These are phyloP conservation scores for Selenia dentaria DNA, from an alignment of 2,888 invertebrate genomes.

Conservation along the genomic window DNA sequence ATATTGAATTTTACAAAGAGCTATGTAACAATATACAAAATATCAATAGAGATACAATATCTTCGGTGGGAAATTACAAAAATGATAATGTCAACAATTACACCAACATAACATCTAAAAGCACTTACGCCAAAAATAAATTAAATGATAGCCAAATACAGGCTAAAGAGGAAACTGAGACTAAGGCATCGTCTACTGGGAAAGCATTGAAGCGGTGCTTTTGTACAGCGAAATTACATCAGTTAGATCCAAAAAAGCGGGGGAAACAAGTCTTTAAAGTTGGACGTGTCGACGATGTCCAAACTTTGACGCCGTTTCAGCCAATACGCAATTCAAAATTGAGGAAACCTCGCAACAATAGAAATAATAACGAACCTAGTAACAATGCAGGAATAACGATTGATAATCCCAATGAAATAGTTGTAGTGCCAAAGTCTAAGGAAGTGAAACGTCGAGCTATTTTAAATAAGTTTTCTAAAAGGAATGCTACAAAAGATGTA, in stretches of 20 bases:
- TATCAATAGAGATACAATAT: neutral
- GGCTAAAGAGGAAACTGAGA: conserved; percentile 23
- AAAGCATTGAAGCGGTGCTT: conserved; percentile 49
- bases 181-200: conserved; percentile 34
- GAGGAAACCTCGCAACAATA: neutral
- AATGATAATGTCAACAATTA: neutral
- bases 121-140: conserved; percentile 1
- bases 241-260: conserved; percentile 7
- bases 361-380: neutral
- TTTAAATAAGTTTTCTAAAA: neutral
- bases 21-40: neutral
- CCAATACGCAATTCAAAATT: conserved; percentile 8
- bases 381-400: too few species aligned
- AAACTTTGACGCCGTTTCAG: conserved; percentile 26
- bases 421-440: neutral
- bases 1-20: conserved; percentile 42
- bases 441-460: neutral
- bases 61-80: neutral
- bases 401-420: too few species aligned
- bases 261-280: conserved; percentile 8
- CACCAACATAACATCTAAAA: neutral
- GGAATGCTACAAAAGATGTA: neutral
- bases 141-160: conserved; percentile 14
- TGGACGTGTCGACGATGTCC: conserved; percentile 27
- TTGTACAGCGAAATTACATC: conserved; percentile 44